A percentile compares a stretch with the other conserved stretches of the same genome.
Evolutionary conservation across 2,888 invertebrate genomes (phyloP).

Genomic region (Drosophila paramelanica): DNA sequence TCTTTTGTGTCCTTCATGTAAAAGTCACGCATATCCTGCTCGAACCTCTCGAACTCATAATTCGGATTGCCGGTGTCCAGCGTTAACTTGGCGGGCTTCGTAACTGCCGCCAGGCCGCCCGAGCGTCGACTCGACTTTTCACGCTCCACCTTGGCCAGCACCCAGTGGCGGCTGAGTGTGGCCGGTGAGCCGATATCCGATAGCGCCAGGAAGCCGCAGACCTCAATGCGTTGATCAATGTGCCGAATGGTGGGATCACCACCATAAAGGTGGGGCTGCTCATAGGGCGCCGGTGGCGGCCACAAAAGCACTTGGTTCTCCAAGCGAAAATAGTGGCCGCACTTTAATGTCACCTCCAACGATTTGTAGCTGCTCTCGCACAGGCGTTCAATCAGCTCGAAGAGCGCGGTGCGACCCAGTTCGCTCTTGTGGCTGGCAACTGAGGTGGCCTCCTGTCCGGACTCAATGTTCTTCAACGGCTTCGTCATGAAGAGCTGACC

Average conservation of each 20-base stretch:
- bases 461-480: slow-evolving; percentile 54
- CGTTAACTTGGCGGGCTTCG: slow-evolving; percentile 81
- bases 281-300: slow-evolving; percentile 88
- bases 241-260: slow-evolving; percentile 43
- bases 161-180: slow-evolving; percentile 94
- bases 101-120: slow-evolving; percentile 76
- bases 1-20: slow-evolving; percentile 82
- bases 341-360: slow-evolving; percentile 90
- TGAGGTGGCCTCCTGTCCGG: slow-evolving; percentile 3
- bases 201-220: slow-evolving; percentile 95
- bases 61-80: slow-evolving; percentile 72
- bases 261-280: slow-evolving; percentile 47
- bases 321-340: slow-evolving; percentile 88
- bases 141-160: slow-evolving; percentile 90
- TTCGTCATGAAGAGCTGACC: slow-evolving; percentile 80
- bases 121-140: slow-evolving; percentile 84
- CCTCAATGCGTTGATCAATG: slow-evolving; percentile 90
- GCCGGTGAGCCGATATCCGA: slow-evolving; percentile 96
- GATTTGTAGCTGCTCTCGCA: slow-evolving; percentile 90
- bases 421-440: slow-evolving; percentile 80
- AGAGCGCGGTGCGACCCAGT: slow-evolving; percentile 80
- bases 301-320: slow-evolving; percentile 90
- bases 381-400: slow-evolving; percentile 88
- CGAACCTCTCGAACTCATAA: slow-evolving; percentile 83
- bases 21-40: slow-evolving; percentile 83